phyloP scores from a whole-genome alignment of 2,797 vertebrate genomes.

The Periophthalmus magnuspinnatus region DNA sequence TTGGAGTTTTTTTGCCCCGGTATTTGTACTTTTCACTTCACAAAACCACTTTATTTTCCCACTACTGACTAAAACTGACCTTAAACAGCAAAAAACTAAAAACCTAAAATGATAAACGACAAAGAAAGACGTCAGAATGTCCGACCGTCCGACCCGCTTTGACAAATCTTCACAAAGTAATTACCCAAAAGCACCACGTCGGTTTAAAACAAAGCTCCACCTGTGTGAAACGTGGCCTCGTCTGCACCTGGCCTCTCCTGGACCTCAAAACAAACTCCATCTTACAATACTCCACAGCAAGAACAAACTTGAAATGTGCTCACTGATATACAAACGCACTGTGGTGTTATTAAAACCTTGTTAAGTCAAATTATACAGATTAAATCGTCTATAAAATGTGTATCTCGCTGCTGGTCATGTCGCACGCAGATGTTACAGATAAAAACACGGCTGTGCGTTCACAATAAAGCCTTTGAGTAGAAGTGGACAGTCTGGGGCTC shows the following conservation, averaged over 20 bases:
- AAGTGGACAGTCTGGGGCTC: slow-evolving; percentile 52
- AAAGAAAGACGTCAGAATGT: neutral
- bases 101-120: neutral
- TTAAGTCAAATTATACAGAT: too few relatives aligned
- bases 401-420: slow-evolving; percentile 14
- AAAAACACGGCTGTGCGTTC: slow-evolving; percentile 54
- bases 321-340: neutral
- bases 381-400: too few relatives aligned
- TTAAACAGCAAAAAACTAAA: too few relatives aligned
- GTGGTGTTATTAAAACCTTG: too few relatives aligned
- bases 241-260: neutral
- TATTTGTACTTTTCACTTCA: too few relatives aligned
- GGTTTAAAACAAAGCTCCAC: slow-evolving; percentile 6
- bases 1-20: too few relatives aligned
- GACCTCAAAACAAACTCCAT: neutral
- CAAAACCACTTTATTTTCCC: too few relatives aligned
- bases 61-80: too few relatives aligned
- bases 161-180: neutral
- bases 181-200: neutral
- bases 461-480: slow-evolving; percentile 73
- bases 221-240: neutral
- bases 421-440: slow-evolving; percentile 43
- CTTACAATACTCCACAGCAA: neutral
- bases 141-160: neutral
- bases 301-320: neutral